Base-by-base conservation (phyloP, 92 coral and sea anemone genomes). In the Porites cylindrica region DNA sequence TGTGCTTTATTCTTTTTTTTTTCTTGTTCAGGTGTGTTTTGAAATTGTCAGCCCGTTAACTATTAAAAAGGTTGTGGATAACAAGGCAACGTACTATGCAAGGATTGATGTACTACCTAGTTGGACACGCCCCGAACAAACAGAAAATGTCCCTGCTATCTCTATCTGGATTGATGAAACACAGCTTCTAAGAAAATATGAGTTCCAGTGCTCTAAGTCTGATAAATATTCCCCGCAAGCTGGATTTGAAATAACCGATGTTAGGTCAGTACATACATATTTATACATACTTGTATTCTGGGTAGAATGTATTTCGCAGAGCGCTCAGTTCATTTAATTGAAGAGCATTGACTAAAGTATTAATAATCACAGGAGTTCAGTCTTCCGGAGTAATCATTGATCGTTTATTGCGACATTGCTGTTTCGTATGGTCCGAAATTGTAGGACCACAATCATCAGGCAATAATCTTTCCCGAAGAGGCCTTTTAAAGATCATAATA, bases 141-240 rank as follows among this genome's bases (percentile, higher is more conserved):
- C 84, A 11, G 96, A 91, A 16, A 83, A 85, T 56, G 96, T 95
- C 6, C 92, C 97, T 3, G 99, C 94, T 0, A 81, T 97, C 18
- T 68, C 95, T 20, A 96, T 97, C 85, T 93, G 97, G 67, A 69
- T 97, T 82, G 99, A 97, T 80, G 92, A 87, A 52, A 54, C 81
- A 18, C 83, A 58, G 52, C 8, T 13, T 14, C 88, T 93, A n/a
- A 91, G 91, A 61, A 95, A 93, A 72, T 95, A 95, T 23, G 99
- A 97, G 87, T 97, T 97, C 89, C 94, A 90, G 66, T 80, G 92
- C 56, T 84, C 91, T 21, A 88, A 61, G 43, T 86, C 98, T 23
- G 91, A 89, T 47, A 80, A 86, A 63, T 97, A 95, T 60, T 88
- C 88, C 19, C 98, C 99, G 54, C 62, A 67, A 26, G 59, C 80